Conservation (phyloP, 2,888 invertebrate genomes). For the Maniola hyperantus region DNA sequence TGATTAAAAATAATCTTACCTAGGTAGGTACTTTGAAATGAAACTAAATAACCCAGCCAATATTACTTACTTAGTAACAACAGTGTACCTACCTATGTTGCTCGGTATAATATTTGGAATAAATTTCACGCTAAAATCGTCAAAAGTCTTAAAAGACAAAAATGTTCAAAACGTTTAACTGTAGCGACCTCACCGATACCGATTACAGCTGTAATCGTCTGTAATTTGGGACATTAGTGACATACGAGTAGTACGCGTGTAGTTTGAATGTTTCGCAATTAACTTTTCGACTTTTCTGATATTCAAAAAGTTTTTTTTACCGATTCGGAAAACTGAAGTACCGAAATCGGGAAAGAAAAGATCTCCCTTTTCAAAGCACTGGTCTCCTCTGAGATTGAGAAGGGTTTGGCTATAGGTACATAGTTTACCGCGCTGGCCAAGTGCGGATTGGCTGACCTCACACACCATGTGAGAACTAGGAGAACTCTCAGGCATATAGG, state of each 20-base stretch:
- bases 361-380: too few relatives aligned
- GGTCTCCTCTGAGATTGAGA: too few relatives aligned
- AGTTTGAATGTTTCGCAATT: background rate
- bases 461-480: too few relatives aligned
- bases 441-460: too few relatives aligned
- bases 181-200: constrained; percentile 53
- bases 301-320: too few relatives aligned
- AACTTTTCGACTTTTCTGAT: too few relatives aligned
- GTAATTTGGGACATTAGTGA: constrained; percentile 50
- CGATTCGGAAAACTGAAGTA: too few relatives aligned
- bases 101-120: background rate
- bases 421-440: too few relatives aligned
- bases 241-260: constrained; percentile 8
- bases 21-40: background rate
- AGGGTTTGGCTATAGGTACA: too few relatives aligned
- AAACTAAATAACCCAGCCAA: background rate
- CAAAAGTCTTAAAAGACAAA: background rate
- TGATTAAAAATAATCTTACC: background rate
- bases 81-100: background rate
- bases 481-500: too few relatives aligned
- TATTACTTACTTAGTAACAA: background rate
- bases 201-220: constrained; percentile 58
- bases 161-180: constrained; percentile 6
- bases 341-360: too few relatives aligned
- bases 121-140: constrained; percentile 14